phyloP scores from a whole-genome alignment of 2,797 vertebrate species.

The Diplodus puntazzo region DNA sequence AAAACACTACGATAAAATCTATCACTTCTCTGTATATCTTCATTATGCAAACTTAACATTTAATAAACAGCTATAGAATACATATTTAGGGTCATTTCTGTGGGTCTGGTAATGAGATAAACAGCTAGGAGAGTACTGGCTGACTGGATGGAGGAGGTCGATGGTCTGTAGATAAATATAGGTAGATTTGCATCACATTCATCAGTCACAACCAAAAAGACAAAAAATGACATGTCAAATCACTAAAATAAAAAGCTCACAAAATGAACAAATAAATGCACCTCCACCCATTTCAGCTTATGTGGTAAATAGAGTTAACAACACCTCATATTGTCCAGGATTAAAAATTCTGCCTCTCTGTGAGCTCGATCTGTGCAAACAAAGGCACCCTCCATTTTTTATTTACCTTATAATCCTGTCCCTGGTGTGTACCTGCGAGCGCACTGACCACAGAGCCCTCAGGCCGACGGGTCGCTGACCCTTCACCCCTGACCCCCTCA shows the following conservation, averaged over 20 bases:
- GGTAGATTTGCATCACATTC: not conserved
- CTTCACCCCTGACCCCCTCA: constrained; percentile 76
- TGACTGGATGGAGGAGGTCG: not conserved
- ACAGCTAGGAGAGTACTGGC: not conserved
- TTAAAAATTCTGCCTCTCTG: not conserved
- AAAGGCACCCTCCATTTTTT: constrained; percentile 29
- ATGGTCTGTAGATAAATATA: not conserved
- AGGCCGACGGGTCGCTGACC: constrained; percentile 67
- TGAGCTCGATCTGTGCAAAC: constrained; percentile 22
- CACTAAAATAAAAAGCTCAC: not conserved
- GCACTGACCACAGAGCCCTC: constrained; percentile 65
- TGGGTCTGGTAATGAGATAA: not conserved
- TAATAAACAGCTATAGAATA: not conserved
- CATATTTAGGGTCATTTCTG: not conserved
- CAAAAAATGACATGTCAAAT: not conserved
- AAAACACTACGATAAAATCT: too few relatives aligned
- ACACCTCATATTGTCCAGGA: not conserved
- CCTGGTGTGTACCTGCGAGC: constrained; percentile 59
- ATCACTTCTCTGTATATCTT: too few relatives aligned
- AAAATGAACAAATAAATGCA: not conserved
- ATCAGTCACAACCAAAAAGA: not conserved
- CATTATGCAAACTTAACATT: too few relatives aligned
- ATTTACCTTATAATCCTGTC: constrained; percentile 57
- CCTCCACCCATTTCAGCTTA: not conserved
- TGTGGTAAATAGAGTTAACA: not conserved